Conservation (phyloP, 2,888 invertebrate genomes). For the Thumatha senex region DNA sequence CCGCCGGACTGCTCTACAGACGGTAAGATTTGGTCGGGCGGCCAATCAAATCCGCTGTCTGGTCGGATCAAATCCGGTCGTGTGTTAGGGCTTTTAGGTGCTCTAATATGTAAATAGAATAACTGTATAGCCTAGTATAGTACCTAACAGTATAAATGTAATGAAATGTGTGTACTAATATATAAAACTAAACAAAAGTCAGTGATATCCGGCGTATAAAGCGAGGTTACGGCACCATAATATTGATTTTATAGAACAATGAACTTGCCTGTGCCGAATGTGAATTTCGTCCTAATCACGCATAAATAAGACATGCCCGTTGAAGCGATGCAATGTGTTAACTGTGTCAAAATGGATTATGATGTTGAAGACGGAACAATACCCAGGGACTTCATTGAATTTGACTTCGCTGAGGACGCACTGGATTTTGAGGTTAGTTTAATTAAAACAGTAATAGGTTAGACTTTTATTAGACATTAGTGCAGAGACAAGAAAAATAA, state of each 20-base stretch:
- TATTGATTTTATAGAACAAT: conserved; percentile 37
- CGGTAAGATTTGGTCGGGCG: no score
- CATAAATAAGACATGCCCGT: conserved; percentile 9
- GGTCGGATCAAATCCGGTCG: no score
- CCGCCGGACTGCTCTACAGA: no score
- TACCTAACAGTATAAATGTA: neutral
- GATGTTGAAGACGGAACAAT: conserved; percentile 72
- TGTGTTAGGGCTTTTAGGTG: neutral
- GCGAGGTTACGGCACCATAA: neutral
- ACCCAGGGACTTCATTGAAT: conserved; percentile 68
- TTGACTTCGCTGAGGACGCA: conserved; percentile 76
- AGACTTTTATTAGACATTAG: neutral
- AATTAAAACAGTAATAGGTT: conserved; percentile 9
- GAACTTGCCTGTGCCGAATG: conserved; percentile 8
- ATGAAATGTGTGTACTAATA: neutral
- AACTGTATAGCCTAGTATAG: neutral
- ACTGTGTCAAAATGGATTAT: conserved; percentile 67
- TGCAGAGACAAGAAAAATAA: no score
- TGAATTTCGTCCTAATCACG: conserved; percentile 12
- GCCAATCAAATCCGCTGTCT: no score
- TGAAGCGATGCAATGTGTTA: conserved; percentile 59
- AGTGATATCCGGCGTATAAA: neutral
- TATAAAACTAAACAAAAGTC: neutral
- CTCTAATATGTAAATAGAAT: neutral
- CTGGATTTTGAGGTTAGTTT: conserved; percentile 76